Evolutionary conservation across 2,797 vertebrate species (phyloP), one percentile per base, ranked within the genome.

Genomic region (Poecilia gillii): DNA sequence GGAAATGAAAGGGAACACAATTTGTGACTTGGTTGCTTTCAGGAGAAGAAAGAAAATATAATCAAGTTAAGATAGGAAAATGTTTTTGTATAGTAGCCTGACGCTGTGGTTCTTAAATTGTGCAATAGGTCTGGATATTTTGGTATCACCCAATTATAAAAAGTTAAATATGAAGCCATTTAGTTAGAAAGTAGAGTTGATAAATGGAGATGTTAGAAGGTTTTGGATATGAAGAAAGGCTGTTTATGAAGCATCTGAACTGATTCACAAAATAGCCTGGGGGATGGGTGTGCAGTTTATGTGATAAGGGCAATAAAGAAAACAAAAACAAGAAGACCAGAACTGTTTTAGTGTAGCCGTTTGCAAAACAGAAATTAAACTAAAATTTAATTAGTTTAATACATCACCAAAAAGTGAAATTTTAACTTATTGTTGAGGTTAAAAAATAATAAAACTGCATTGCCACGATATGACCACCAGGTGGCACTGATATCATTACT

Each of bases 391-490:
- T 6, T 41, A 41, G 39, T 41, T 49, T 20, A 49, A 25, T 41
- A 64, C 20, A 2, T 25, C 8, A 64, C 14, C 6, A 66, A 73
- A 28, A 31, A 59, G 6, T 23, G 23, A 16, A 16, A 18, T 3
- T 39, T n/a, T 2, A 55, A 36, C 73, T 25, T 49, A 6, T 6
- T 28, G 13, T 39, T 31, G 47, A 39, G 3, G 9, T 18, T 4
- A 13, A 1, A 25, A 68, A 59, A 59, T 28, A 16, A 59, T 28
- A 31, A 62, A 62, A 25, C 1, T 28, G 71, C 25, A 5, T 28
- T 86, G 57, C 1, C 72, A 73, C 1, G 18, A 6, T 68, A 76
- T 77, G n/a, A 14, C 84, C 91, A 88, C 64, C 7, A 87, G 89
- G 76, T 59, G 31, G 78, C 53, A 36, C 36, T 11, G 1, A 72